A percentile compares a stretch with the other conserved stretches of the same genome.
These are phyloP conservation scores for Muscina levida DNA, from an alignment of 2,888 invertebrate species.

Conservation along the genomic window DNA sequence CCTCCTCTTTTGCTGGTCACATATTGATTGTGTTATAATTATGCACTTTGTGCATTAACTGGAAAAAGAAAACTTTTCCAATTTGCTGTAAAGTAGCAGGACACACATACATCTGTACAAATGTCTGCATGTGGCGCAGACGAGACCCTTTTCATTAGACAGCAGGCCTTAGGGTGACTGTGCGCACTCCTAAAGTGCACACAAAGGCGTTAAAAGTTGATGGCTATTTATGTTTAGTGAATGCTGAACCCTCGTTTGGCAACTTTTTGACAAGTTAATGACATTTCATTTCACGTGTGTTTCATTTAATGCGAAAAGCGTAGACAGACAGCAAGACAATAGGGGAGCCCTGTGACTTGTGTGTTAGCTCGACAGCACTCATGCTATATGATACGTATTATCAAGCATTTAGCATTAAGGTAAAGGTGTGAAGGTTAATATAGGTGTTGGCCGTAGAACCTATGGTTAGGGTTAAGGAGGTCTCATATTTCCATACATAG, in stretches of 20 bases:
- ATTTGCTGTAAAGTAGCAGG: background rate
- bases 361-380: too few species aligned
- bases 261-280: slow-evolving; percentile 25
- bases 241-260: background rate
- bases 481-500: too few species aligned
- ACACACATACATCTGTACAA: background rate
- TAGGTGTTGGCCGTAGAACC: background rate
- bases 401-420: background rate
- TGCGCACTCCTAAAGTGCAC: slow-evolving; percentile 6
- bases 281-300: slow-evolving; percentile 17
- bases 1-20: background rate
- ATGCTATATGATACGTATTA: too few species aligned
- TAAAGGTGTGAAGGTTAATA: background rate
- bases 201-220: slow-evolving; percentile 30
- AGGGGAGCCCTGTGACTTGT: too few species aligned
- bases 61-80: slow-evolving; percentile 16
- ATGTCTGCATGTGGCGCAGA: background rate
- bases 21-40: slow-evolving; percentile 35
- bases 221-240: slow-evolving; percentile 5
- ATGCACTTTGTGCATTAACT: slow-evolving; percentile 22
- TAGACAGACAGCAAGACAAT: too few species aligned
- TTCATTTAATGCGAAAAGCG: too few species aligned
- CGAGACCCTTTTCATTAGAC: background rate
- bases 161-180: background rate
- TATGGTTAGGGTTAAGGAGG: background rate